Percentiles rank a stretch among this genome's conserved stretches.
phyloP scores from a whole-genome alignment of 2,113 vertebrate genomes.

The Numenius arquata region DNA sequence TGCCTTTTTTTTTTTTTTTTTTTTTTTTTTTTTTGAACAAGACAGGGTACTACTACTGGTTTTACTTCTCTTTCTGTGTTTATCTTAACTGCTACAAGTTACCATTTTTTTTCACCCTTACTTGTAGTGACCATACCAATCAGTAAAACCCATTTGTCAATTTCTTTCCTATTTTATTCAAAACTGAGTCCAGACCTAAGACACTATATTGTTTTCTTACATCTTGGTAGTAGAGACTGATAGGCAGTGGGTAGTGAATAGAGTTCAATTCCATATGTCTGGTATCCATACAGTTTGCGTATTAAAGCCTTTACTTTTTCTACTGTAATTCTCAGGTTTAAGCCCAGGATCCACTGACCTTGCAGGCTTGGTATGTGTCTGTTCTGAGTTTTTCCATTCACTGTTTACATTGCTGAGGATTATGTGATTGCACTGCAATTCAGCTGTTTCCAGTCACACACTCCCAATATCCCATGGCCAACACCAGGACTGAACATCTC shows the following conservation, averaged over 20 bases:
- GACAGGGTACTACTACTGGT: background rate
- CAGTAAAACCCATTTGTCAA: background rate
- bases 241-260: background rate
- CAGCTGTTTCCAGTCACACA: background rate
- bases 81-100: background rate
- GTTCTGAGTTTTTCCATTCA: background rate
- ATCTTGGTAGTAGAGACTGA: background rate
- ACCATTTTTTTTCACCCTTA: background rate
- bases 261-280: background rate
- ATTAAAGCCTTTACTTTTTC: background rate
- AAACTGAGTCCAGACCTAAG: background rate
- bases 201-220: background rate
- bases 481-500: background rate
- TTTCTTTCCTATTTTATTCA: background rate
- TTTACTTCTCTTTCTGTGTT: background rate
- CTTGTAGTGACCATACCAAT: background rate
- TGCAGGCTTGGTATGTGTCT: background rate
- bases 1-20: background rate
- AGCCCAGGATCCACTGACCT: background rate
- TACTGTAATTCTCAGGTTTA: background rate
- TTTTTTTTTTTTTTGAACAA: background rate
- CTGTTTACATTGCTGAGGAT: background rate
- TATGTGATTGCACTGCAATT: background rate
- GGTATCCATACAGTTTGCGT: background rate
- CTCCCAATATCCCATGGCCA: background rate